Evolutionary conservation across 2,888 invertebrate genomes (phyloP).

Genomic region (Synergus umbraculus): DNA sequence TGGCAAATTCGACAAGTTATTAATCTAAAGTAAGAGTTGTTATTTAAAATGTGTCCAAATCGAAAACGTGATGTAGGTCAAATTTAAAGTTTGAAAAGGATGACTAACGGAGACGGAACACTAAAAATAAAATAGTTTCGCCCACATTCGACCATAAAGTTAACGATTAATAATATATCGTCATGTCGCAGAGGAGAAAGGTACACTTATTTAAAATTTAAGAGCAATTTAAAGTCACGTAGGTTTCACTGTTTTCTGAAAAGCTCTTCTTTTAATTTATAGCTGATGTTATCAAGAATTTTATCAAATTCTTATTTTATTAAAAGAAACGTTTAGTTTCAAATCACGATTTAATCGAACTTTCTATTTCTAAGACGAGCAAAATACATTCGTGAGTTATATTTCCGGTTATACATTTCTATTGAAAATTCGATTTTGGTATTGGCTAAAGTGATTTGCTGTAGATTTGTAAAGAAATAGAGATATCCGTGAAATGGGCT

Average conservation of each 20-base stretch:
- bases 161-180: constrained; percentile 13
- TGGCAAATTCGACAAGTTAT: no score
- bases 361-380: background rate
- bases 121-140: constrained; percentile 3
- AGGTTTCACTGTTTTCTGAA: background rate
- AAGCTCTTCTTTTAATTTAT: no score
- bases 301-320: background rate
- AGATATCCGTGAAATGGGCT: background rate
- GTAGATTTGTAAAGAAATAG: constrained; percentile 17
- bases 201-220: constrained; percentile 6
- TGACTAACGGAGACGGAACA: background rate
- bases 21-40: no score
- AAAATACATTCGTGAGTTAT: background rate
- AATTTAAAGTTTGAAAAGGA: background rate
- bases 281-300: no score
- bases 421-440: background rate
- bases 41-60: no score
- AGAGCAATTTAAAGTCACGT: constrained; percentile 19
- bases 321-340: background rate
- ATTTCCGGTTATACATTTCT: background rate
- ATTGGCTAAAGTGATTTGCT: background rate
- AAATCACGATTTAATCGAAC: no score
- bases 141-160: background rate
- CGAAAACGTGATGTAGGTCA: background rate
- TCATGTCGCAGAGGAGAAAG: background rate